Evolutionary conservation across 2,797 vertebrate genomes (phyloP).

Genomic region (Trematomus bernacchii): DNA sequence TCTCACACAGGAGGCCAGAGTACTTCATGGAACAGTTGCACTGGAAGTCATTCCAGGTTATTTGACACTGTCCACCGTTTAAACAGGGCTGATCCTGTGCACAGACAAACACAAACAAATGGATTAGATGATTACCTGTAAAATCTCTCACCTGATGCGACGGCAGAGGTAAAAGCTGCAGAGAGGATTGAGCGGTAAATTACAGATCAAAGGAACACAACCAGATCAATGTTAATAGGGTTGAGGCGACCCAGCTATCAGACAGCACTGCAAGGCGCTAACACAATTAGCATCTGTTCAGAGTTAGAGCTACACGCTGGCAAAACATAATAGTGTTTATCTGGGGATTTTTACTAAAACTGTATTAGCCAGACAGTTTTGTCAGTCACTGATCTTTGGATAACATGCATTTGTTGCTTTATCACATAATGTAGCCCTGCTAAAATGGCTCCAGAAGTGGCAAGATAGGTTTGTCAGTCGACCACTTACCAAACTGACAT

Average conservation of each 20-base stretch:
- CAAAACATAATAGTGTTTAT: neutral
- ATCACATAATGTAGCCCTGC: neutral
- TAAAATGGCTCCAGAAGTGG: neutral
- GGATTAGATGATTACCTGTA: conserved; percentile 47
- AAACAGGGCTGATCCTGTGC: conserved; percentile 86
- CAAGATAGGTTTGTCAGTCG: neutral
- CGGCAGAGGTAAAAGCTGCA: conserved; percentile 41
- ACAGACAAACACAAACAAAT: conserved; percentile 56
- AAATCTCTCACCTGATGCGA: conserved; percentile 49
- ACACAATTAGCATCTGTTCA: conserved; percentile 11
- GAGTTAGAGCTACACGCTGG: neutral
- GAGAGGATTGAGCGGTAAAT: conserved; percentile 46
- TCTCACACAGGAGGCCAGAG: conserved; percentile 90
- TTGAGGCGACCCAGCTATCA: conserved; percentile 14
- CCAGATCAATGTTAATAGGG: conserved; percentile 35
- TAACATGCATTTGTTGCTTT: neutral
- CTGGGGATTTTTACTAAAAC: neutral
- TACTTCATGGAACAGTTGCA: conserved; percentile 90
- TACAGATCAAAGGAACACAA: conserved; percentile 40
- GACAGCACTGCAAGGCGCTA: neutral
- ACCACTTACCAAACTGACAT: neutral
- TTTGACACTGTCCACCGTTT: conserved; percentile 89
- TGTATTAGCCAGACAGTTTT: neutral
- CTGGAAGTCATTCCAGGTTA: conserved; percentile 96
- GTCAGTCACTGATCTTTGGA: neutral